phyloP scores from a whole-genome alignment of 92 coral and sea anemone genomes.

The Parazoanthus darwini region DNA sequence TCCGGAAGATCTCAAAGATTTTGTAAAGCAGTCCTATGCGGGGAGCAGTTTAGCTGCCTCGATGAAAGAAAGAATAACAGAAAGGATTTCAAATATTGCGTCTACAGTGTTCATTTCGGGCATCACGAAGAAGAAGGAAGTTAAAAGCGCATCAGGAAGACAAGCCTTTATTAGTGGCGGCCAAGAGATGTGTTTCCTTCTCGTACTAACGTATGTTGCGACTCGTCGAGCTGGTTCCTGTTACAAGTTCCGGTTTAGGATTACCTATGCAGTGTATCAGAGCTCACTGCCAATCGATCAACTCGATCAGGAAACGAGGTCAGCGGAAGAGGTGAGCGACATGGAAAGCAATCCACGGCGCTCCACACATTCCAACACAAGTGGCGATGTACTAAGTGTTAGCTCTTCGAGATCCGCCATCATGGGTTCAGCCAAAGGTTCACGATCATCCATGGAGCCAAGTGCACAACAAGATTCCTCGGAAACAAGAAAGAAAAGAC shows the following conservation, averaged over 20 bases:
- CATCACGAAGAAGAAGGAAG: neutral
- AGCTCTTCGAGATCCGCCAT: neutral
- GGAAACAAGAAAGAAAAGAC: neutral
- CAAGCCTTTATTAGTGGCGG: neutral
- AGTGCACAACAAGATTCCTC: neutral
- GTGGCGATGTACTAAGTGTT: neutral
- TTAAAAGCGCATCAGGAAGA: neutral
- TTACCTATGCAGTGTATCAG: constrained; percentile 18
- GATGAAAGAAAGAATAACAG: constrained; percentile 9
- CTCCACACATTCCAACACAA: neutral
- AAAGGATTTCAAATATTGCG: constrained; percentile 3
- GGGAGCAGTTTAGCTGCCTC: neutral
- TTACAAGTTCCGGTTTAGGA: neutral
- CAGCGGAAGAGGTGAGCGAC: constrained; percentile 3
- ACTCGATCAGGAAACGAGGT: neutral
- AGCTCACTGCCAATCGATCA: neutral
- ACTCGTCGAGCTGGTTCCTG: neutral
- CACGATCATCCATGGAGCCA: neutral
- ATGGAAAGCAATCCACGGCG: neutral
- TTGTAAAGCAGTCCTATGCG: neutral
- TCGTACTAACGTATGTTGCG: constrained; percentile 5
- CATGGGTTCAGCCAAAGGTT: neutral
- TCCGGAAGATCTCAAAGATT: neutral
- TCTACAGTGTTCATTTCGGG: neutral
- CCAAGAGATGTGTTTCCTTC: constrained; percentile 8